phyloP scores from a whole-genome alignment of 2,888 invertebrate genomes.

The Blastobasis lacticolella region DNA sequence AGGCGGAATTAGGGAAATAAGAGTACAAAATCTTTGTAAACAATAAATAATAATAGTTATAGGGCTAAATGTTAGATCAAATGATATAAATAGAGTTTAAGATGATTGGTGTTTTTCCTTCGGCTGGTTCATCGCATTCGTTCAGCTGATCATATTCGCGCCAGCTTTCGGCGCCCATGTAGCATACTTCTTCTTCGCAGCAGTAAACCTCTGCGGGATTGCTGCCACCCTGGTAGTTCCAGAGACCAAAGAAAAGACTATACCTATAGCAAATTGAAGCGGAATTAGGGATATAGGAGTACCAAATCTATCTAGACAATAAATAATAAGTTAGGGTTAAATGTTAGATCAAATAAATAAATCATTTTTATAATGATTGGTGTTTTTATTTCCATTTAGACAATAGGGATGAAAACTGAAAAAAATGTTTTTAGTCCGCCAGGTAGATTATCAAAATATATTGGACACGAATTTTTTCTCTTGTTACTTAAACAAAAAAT shows the following conservation, averaged over 20 bases:
- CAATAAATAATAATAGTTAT: not conserved
- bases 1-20: conserved; percentile 13
- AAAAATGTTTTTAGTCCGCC: no score
- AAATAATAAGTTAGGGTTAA: not conserved
- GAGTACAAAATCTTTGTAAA: not conserved
- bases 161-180: conserved; percentile 29
- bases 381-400: conserved; percentile 36
- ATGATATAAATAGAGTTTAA: not conserved
- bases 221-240: conserved; percentile 38
- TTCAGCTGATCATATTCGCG: conserved; percentile 24
- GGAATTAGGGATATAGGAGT: conserved; percentile 7
- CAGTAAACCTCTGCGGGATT: conserved; percentile 35
- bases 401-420: no score
- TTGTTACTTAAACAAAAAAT: no score
- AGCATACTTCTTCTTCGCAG: conserved; percentile 44
- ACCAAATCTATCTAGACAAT: no score
- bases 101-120: conserved; percentile 26
- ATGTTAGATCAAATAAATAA: not conserved
- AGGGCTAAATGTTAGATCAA: not conserved
- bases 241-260: conserved; percentile 52
- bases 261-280: conserved; percentile 43
- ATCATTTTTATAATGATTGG: not conserved
- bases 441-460: no score
- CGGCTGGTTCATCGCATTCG: conserved; percentile 44
- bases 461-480: no score